These are phyloP conservation scores for Chaetodon auriga DNA, from an alignment of 2,113 vertebrate genomes.

Conservation along the genomic window DNA sequence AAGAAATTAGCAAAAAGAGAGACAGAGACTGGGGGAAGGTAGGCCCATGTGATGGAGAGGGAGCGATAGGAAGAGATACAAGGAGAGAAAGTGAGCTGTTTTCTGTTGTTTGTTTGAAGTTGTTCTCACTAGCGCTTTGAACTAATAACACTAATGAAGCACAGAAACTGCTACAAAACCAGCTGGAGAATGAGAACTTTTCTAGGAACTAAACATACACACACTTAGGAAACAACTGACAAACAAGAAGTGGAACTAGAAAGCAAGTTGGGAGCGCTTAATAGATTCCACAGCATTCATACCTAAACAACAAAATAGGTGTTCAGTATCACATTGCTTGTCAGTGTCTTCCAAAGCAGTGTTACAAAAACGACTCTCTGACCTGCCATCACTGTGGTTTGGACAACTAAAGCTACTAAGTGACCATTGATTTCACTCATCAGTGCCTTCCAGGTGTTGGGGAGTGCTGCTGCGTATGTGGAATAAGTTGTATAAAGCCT, in stretches of 20 bases:
- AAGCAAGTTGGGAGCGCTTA: not conserved
- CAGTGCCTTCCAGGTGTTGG: not conserved
- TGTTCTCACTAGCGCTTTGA: constrained; percentile 59
- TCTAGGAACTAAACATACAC: constrained; percentile 23
- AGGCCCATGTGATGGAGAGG: constrained; percentile 22
- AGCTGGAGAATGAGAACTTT: constrained; percentile 12
- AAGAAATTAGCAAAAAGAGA: constrained; percentile 42
- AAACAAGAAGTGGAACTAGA: constrained; percentile 8
- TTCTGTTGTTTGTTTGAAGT: constrained; percentile 61
- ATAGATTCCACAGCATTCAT: not conserved
- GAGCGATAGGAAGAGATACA: constrained; percentile 1
- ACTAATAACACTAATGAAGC: constrained; percentile 62
- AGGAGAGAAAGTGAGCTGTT: constrained; percentile 30
- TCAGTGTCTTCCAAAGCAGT: not conserved
- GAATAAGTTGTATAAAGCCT: not conserved
- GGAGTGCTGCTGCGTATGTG: too few relatives aligned
- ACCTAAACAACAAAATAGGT: not conserved
- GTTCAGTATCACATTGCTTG: too few relatives aligned
- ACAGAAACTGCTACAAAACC: constrained; percentile 20
- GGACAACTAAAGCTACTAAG: not conserved
- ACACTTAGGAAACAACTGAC: constrained; percentile 1
- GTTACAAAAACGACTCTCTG: not conserved
- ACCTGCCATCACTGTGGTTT: not conserved
- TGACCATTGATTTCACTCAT: not conserved
- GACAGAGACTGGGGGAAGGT: constrained; percentile 34